Conservation (phyloP, 2,797 vertebrate genomes). For the Hozukius guyotensis region DNA sequence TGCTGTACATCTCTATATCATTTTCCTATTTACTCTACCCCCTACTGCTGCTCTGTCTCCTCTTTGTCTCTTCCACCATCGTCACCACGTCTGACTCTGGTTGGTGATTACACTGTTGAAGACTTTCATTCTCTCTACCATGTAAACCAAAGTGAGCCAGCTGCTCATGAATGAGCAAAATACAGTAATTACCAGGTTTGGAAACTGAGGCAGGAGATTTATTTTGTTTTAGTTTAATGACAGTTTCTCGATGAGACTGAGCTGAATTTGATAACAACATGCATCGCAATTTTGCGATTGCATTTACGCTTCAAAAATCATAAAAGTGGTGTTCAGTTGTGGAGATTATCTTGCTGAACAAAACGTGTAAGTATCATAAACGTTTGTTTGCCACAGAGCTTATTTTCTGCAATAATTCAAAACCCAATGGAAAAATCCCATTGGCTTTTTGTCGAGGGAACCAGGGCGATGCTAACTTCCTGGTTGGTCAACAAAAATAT, state of each 20-base stretch:
- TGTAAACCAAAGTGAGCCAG: slow-evolving; percentile 19
- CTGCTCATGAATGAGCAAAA: slow-evolving; percentile 37
- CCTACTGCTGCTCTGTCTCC: slow-evolving; percentile 1
- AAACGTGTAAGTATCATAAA: too few relatives aligned
- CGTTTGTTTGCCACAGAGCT: too few relatives aligned
- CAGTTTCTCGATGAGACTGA: slow-evolving; percentile 7
- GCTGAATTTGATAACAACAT: slow-evolving; percentile 13
- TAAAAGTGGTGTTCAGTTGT: neutral
- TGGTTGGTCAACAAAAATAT: fast-evolving
- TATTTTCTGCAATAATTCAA: too few relatives aligned
- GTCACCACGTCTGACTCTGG: slow-evolving; percentile 27
- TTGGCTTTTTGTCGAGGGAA: too few relatives aligned
- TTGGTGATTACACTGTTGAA: neutral
- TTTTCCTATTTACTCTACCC: slow-evolving; percentile 23
- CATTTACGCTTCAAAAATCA: too few relatives aligned
- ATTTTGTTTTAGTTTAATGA: slow-evolving; percentile 26
- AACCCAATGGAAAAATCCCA: too few relatives aligned
- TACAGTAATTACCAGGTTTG: slow-evolving; percentile 20
- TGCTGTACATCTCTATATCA: neutral
- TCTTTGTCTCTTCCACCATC: slow-evolving; percentile 22
- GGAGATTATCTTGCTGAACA: too few relatives aligned
- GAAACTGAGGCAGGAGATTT: slow-evolving; percentile 17
- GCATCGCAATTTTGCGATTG: too few relatives aligned
- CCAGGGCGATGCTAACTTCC: too few relatives aligned
- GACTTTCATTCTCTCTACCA: slow-evolving; percentile 12